Conservation (phyloP, 2,888 invertebrate species). For the Callinectes sapidus region DNA sequence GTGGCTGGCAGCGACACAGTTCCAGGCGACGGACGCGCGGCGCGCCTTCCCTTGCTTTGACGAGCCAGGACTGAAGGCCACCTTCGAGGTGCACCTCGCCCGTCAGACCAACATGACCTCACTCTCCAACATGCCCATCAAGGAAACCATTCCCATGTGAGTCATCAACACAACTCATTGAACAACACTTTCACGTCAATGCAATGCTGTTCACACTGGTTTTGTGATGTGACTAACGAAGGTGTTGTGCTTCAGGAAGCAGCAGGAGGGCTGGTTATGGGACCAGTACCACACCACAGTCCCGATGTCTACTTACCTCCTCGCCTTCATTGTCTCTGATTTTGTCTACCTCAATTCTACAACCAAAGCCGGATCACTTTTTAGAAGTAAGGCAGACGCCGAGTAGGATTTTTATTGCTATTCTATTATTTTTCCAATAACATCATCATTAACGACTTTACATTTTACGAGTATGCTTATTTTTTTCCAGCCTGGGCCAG, state of each 20-base stretch:
- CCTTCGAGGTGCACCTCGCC: conserved; percentile 86
- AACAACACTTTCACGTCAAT: too few relatives aligned
- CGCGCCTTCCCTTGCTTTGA: conserved; percentile 91
- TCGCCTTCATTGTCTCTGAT: conserved; percentile 89
- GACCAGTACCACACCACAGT: conserved; percentile 76
- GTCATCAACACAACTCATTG: conserved; percentile 73
- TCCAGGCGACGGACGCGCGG: conserved; percentile 75
- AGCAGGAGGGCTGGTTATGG: conserved; percentile 68
- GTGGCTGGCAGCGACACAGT: conserved; percentile 77
- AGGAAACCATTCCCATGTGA: conserved; percentile 78
- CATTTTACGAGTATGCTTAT: not conserved
- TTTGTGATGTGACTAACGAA: not conserved
- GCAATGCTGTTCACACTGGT: not conserved
- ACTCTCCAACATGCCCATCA: conserved; percentile 86
- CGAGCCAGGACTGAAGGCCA: conserved; percentile 88
- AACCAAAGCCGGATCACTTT: conserved; percentile 45
- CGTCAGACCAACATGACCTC: conserved; percentile 84
- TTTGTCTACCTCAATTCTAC: conserved; percentile 77
- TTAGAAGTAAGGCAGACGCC: conserved; percentile 68
- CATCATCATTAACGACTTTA: not conserved
- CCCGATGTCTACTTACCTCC: conserved; percentile 93
- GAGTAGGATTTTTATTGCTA: not conserved
- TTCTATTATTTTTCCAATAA: too few relatives aligned
- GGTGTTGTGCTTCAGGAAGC: conserved; percentile 47
- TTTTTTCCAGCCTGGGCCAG: conserved; percentile 44